Base-by-base conservation (phyloP, 2,113 vertebrate species). In the Centrocercus urophasianus region DNA sequence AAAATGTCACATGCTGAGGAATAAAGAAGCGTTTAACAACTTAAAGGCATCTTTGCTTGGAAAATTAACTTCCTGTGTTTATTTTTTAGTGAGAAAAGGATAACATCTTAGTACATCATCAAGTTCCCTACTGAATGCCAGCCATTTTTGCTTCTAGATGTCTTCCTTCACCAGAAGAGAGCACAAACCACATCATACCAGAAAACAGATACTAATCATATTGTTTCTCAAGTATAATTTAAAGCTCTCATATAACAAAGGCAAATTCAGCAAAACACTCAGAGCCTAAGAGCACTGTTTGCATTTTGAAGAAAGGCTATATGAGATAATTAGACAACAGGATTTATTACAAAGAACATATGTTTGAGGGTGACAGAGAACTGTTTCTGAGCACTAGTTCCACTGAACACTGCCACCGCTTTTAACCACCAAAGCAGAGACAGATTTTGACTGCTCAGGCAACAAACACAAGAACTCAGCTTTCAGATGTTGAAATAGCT, bases 21-120 rank as follows among this genome's bases (percentile, higher is more conserved):
- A 57, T 18, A 61, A 6, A 42, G 18, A 77, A 66, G 5, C 0
- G 1, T 63, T 25, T 48, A 73, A 63, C 20, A 65, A 87, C 5
- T 2, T 70, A 93, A 93, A 77, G 10, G n/a, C 6, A 70, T 83
- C 65, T 79, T 81, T 92, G 24, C 50, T 60, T 71, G 21, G 36
- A 86, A 92, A 66, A 71, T 67, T 76, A 73, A 80, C 15, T 86
- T 85, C 38, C 4, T 54, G 10, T 13, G 47, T 16, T 50, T 50
- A 50, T 57, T 76, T 66, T 76, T 71, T 70, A 83, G 56, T 57
- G 57, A 27, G 42, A 65, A 32, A 57, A 13, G 15, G 30, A 47
- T 30, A 88, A 32, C 11, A 63, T 28, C 24, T 71, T 80, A 0
- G 2, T 47, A 24, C 0, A 1, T 8, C 30, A n/a, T 11, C 32